Evolutionary conservation across 2,113 vertebrate genomes (phyloP).

Genomic region (Actenoides lindsayi): DNA sequence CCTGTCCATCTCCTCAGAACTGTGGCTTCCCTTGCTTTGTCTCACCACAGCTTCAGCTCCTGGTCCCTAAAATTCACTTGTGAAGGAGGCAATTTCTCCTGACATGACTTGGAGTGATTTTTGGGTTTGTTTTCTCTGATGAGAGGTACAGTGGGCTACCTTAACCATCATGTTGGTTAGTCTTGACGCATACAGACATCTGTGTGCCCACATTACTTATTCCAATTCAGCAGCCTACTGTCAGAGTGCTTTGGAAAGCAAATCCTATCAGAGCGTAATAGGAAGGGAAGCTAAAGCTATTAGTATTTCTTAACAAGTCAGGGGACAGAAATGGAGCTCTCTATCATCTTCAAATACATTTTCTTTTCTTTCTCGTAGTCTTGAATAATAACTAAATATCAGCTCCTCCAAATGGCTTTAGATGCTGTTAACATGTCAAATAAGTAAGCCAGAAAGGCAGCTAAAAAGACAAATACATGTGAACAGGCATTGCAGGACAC

Average conservation of each 20-base stretch:
- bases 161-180: not conserved
- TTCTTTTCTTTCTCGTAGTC: not conserved
- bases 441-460: not conserved
- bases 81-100: not conserved
- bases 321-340: not conserved
- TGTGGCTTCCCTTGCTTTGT: not conserved
- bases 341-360: not conserved
- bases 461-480: not conserved
- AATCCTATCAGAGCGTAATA: conserved; percentile 9
- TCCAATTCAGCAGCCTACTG: not conserved
- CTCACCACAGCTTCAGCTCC: not conserved
- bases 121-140: not conserved
- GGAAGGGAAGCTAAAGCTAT: conserved; percentile 15
- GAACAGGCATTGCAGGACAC: not conserved
- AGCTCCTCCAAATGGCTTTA: not conserved
- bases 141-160: not conserved
- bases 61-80: not conserved
- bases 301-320: not conserved
- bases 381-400: not conserved
- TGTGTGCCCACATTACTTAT: not conserved
- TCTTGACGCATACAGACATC: not conserved
- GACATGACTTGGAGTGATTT: not conserved
- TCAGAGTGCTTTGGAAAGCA: not conserved
- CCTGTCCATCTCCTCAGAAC: no score
- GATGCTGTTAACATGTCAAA: not conserved